Evolutionary conservation across 2,888 invertebrate species (phyloP), one percentile per base, ranked within the genome.

Genomic region (Trachelus stipa): DNA sequence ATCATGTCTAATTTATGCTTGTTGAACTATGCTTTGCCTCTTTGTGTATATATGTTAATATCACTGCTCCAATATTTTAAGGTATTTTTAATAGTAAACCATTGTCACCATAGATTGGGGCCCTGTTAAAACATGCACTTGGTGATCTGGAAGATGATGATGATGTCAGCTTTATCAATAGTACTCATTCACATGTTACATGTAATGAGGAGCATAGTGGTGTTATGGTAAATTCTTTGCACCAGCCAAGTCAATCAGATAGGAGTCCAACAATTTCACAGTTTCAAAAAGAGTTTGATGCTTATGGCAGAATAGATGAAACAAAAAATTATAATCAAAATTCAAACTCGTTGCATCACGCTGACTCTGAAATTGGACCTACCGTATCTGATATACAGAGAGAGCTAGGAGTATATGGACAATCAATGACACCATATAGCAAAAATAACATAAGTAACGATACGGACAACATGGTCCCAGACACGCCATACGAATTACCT

Each of bases 131-230:
- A 81, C 94, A 94, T 88, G 95, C 94, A n/a, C 94, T 96, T 87
- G 94, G 95, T 83, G 95, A 95, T 87, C 92, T 96, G 71, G 92
- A 93, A 79, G 94, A 95, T 79, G 95, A 95, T 82, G 94, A 95
- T 81, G 94, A 92, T 69, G 93, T 93, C 79, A 93, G 94, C 79
- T 94, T 94, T 23, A 93, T 94, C 73, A 93, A 94, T 87, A 92
- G 93, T 85, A 90, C 89, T 83, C 87, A 85, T 80, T 86, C 87
- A 23, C 86, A 89, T 33, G 87, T 85, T 30, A 84, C 86, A 30
- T 85, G 84, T 75, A 86, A 83, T 35, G 84, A 80, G 37, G 88
- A 89, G 71, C 81, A 69, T 77, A 83, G 83, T 31, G 83, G 82
- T 77, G 68, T 77, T 1, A 79, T 81, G 34, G 79, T 84, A 23